Evolutionary conservation across 1,140 invertebrate species (phyloP).

Genomic region (Brachionus sp.): DNA sequence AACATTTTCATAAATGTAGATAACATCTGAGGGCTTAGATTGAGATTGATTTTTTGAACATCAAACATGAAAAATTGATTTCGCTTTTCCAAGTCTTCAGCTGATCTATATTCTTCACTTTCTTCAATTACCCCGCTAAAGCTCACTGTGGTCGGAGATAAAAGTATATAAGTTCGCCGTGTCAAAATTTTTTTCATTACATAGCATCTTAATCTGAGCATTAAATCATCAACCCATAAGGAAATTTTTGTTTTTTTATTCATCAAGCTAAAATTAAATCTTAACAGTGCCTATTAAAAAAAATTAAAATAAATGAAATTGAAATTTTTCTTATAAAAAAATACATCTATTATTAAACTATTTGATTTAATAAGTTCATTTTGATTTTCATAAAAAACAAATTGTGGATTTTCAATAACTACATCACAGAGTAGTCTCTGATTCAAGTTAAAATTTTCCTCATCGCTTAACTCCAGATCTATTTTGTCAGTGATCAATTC

Average conservation of each 20-base stretch:
- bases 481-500: neutral
- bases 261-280: neutral
- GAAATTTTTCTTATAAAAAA: neutral
- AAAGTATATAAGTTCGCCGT: neutral
- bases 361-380: slow-evolving; percentile 20
- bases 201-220: neutral
- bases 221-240: neutral
- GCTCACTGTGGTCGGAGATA: neutral
- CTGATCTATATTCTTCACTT: neutral
- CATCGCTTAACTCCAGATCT: neutral
- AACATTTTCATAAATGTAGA: neutral
- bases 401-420: slow-evolving; percentile 28
- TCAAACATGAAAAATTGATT: neutral
- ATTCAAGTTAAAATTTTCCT: neutral
- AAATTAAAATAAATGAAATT: neutral
- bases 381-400: slow-evolving; percentile 42
- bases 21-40: neutral
- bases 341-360: slow-evolving; percentile 30
- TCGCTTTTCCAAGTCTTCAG: neutral
- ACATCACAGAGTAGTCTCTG: neutral
- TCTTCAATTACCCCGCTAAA: slow-evolving; percentile 35
- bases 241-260: slow-evolving; percentile 27
- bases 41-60: neutral
- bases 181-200: slow-evolving; percentile 5
- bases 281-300: neutral